Evolutionary conservation across 2,797 vertebrate genomes (phyloP).

Genomic region (Hypotaenidia okinawae): DNA sequence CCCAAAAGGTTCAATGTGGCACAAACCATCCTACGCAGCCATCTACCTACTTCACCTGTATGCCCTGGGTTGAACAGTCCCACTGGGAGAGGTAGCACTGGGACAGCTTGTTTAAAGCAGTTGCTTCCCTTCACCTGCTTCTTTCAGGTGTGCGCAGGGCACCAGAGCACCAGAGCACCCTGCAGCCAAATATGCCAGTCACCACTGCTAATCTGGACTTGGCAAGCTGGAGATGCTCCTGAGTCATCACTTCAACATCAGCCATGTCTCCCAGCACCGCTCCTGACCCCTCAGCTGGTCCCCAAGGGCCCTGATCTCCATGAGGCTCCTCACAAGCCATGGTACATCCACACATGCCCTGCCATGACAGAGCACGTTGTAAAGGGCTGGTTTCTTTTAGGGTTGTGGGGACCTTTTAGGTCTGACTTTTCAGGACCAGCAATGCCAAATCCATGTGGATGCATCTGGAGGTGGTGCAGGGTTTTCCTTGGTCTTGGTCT

Average conservation of each 20-base stretch:
- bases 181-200: neutral
- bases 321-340: neutral
- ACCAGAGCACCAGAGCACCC: neutral
- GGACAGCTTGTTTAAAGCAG: neutral
- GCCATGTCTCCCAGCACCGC: neutral
- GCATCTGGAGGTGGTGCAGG: neutral
- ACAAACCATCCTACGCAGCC: neutral
- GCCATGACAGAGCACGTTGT: neutral
- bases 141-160: neutral
- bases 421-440: neutral
- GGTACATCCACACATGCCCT: neutral
- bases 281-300: neutral
- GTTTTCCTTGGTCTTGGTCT: neutral
- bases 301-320: neutral
- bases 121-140: neutral
- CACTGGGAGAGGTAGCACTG: neutral
- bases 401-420: neutral
- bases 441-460: accelerated
- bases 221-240: neutral
- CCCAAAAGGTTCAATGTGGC: neutral
- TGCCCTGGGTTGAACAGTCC: neutral
- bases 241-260: neutral
- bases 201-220: neutral
- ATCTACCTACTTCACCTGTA: neutral
- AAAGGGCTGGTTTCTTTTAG: neutral